Evolutionary conservation across 2,888 invertebrate genomes (phyloP).

Genomic region (Beris chalybata): DNA sequence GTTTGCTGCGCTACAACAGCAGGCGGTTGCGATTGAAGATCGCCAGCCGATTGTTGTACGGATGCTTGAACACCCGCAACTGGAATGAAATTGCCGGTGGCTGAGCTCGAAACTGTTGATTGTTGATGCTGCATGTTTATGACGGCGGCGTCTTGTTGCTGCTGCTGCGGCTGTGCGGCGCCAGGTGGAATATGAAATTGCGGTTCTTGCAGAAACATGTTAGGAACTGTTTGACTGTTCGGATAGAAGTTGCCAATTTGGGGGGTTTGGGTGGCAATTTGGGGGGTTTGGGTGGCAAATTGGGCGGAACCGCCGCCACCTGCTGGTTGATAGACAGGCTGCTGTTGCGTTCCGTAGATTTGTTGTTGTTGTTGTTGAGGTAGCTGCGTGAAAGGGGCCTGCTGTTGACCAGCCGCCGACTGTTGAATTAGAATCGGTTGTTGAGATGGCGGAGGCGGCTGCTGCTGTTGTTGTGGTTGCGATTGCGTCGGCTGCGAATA

Average conservation of each 20-base stretch:
- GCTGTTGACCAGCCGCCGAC: conserved; percentile 25
- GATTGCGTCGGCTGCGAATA: conserved; percentile 2
- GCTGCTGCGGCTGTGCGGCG: background rate
- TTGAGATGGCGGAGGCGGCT: conserved; percentile 19
- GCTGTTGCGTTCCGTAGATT: conserved; percentile 33
- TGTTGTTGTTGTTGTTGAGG: conserved; percentile 41
- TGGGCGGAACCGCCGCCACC: conserved; percentile 45
- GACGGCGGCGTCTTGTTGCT: conserved; percentile 4
- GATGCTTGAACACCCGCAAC: background rate
- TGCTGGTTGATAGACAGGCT: conserved; percentile 12
- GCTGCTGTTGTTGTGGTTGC: conserved; percentile 41
- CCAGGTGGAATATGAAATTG: conserved; percentile 8
- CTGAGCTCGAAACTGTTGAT: background rate
- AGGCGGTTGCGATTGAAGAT: background rate
- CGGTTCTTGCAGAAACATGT: conserved; percentile 12
- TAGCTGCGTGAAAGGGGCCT: conserved; percentile 36
- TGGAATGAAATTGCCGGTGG: conserved; percentile 8
- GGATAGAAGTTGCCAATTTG: conserved; percentile 33
- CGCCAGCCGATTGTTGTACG: background rate
- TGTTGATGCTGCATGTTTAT: conserved; percentile 10
- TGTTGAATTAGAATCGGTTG: conserved; percentile 5
- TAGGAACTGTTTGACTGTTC: conserved; percentile 23
- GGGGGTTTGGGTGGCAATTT: conserved; percentile 33
- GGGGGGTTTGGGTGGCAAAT: background rate
- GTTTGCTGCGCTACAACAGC: conserved; percentile 33